phyloP scores from a whole-genome alignment of 2,888 invertebrate genomes.

The Caenorhabditis macrosperma region DNA sequence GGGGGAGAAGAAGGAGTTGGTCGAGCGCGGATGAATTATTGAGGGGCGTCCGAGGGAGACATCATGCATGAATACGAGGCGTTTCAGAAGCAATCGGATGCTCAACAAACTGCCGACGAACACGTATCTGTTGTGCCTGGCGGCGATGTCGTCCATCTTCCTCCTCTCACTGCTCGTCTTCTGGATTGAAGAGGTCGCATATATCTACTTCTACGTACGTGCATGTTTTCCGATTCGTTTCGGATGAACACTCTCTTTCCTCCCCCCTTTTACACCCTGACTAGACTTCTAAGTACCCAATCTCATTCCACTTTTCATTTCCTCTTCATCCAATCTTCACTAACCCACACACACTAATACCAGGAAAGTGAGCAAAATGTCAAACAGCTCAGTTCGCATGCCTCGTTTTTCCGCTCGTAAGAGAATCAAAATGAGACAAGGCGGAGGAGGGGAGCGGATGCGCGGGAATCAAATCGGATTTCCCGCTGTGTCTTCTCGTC shows the following conservation, averaged over 20 bases:
- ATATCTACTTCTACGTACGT: constrained; percentile 66
- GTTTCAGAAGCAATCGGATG: constrained; percentile 74
- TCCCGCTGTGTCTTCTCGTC: constrained; percentile 34
- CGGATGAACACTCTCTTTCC: neutral
- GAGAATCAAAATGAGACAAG: neutral
- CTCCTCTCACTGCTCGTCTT: constrained; percentile 74
- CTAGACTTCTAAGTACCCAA: constrained; percentile 6
- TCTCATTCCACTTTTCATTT: constrained; percentile 4
- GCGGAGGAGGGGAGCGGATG: constrained; percentile 7
- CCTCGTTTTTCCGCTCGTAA: neutral
- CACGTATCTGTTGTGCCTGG: constrained; percentile 68
- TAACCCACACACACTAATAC: neutral
- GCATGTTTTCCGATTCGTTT: constrained; percentile 35
- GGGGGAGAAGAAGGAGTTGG: neutral
- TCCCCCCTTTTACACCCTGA: constrained; percentile 26
- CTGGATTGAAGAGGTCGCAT: constrained; percentile 77
- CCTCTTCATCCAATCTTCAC: neutral
- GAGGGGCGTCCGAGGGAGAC: constrained; percentile 4
- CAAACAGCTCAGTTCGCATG: constrained; percentile 17
- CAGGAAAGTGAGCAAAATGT: constrained; percentile 1
- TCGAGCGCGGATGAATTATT: constrained; percentile 18
- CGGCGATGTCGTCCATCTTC: constrained; percentile 75
- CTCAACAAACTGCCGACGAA: constrained; percentile 72
- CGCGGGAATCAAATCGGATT: constrained; percentile 49
- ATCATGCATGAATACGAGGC: neutral